Evolutionary conservation across 2,888 invertebrate genomes (phyloP), one percentile per base, ranked within the genome.

Genomic region (Himalopsyche anomala): DNA sequence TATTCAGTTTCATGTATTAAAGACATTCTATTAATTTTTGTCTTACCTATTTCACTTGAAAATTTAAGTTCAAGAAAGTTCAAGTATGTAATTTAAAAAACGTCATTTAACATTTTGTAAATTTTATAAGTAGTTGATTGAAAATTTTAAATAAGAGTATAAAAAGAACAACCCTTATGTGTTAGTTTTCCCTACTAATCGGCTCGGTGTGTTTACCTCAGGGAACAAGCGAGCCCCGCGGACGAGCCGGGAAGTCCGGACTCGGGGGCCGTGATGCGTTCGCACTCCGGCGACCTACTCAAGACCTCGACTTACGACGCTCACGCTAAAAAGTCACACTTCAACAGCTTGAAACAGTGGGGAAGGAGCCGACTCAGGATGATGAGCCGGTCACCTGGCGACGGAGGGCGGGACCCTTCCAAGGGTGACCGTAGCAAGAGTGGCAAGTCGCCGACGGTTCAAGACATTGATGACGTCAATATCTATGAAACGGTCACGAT

Each of bases 261-360:
- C 90, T 92, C 90, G 90, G 92, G 90, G 89, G 92, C 93, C 91
- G 95, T 93, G 91, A 93, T 93, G 90, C 93, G 96, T 90, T 96
- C 96, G 91, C 94, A 95, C 90, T 96, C 96, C 91, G 96, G 96
- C 90, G 97, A 97, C 91, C 93, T 96, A 89, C 94, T 97, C 91
- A 95, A 95, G 91, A 94, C 94, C 90, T 94, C 94, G 89, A 94
- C 95, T 79, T 93, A 94, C 81, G 95, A 95, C 89, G 92, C 91
- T 80, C 90, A 91, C 84, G 90, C 91, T 86, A 93, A 93, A 90
- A 93, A 93, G 89, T 91, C 92, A 90, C 96, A 96, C 90, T 96
- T 97, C 91, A 96, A 96, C 91, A 96, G 96, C 42, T 92, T 97
- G 85, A 97, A 96, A 91, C 96, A 96, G 90, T 97, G 97, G 97